These are phyloP conservation scores for Helicoverpa zea DNA, from an alignment of 1,140 invertebrate species.

Conservation along the genomic window DNA sequence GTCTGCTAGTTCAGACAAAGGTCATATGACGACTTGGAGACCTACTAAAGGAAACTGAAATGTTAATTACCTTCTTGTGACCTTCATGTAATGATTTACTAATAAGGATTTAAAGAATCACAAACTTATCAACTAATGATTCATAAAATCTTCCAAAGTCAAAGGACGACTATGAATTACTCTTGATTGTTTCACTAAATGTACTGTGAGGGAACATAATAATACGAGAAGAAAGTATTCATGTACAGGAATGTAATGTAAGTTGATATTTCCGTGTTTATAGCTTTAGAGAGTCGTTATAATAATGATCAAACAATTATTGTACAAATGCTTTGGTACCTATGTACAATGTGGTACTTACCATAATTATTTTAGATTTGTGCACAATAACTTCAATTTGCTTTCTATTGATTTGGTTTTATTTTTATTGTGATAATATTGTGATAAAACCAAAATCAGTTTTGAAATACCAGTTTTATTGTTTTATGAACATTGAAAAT, in stretches of 20 bases:
- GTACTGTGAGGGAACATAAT: slow-evolving; percentile 51
- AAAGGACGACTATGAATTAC: neutral
- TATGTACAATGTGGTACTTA: slow-evolving; percentile 34
- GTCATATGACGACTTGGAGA: slow-evolving; percentile 3
- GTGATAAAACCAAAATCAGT: slow-evolving; percentile 49
- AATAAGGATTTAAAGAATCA: neutral
- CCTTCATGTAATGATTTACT: slow-evolving; percentile 10
- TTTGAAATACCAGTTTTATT: slow-evolving; percentile 23
- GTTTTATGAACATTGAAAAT: slow-evolving; percentile 40
- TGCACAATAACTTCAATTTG: slow-evolving; percentile 25
- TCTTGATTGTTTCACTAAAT: slow-evolving; percentile 52
- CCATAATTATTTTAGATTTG: slow-evolving; percentile 34
- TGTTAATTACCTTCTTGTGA: slow-evolving; percentile 24
- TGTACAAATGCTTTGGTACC: slow-evolving; percentile 40
- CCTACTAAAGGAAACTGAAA: slow-evolving; percentile 6
- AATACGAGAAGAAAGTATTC: slow-evolving; percentile 45
- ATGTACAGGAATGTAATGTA: slow-evolving; percentile 43
- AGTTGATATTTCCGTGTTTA: slow-evolving; percentile 48
- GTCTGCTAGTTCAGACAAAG: slow-evolving; percentile 12
- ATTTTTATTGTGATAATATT: slow-evolving; percentile 54
- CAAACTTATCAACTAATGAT: neutral
- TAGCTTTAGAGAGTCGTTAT: slow-evolving; percentile 47
- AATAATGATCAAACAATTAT: slow-evolving; percentile 39
- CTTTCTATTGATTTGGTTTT: slow-evolving; percentile 19
- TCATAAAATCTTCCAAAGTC: neutral